Conservation (phyloP, 2,113 vertebrate species). For the Nestor notabilis region DNA sequence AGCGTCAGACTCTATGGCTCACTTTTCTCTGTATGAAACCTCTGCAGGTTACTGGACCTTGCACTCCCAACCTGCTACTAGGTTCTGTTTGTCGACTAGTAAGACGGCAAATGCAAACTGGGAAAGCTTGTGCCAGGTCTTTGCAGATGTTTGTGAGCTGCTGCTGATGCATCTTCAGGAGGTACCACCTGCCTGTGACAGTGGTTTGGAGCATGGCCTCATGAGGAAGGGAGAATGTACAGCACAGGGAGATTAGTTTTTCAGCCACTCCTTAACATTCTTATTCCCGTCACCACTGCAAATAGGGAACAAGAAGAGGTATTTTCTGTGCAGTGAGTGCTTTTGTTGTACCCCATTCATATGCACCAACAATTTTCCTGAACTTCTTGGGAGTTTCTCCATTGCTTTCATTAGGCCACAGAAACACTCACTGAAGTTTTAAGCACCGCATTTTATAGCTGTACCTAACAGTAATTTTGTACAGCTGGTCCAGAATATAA, state of each 20-base stretch:
- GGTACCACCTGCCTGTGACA: background rate
- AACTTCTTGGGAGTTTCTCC: background rate
- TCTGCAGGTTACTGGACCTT: background rate
- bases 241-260: background rate
- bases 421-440: background rate
- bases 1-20: background rate
- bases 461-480: background rate
- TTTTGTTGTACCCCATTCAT: background rate
- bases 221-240: background rate
- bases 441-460: background rate
- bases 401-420: background rate
- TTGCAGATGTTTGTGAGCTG: slow-evolving; percentile 22
- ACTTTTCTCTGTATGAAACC: background rate
- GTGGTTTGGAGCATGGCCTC: background rate
- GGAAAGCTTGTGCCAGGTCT: background rate
- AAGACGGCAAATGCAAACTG: background rate
- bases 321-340: background rate
- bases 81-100: background rate
- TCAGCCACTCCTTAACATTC: background rate
- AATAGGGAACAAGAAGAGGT: background rate
- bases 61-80: background rate
- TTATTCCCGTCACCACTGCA: background rate
- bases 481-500: background rate
- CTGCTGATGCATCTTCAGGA: slow-evolving; percentile 24
- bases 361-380: background rate